Conservation (phyloP, 1,140 invertebrate species). For the Amyelois transitella region DNA sequence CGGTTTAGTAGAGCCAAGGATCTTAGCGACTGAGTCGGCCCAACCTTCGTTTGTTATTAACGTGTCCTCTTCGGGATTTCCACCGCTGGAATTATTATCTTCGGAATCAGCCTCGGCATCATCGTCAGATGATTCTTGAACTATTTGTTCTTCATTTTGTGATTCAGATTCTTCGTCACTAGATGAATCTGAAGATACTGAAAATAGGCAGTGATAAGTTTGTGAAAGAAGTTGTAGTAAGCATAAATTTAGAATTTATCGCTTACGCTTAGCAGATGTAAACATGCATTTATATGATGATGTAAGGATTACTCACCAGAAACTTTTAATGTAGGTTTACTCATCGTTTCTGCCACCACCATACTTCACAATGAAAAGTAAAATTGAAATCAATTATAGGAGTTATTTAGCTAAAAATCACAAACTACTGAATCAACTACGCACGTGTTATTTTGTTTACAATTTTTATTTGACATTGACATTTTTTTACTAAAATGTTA, state of each 20-base stretch:
- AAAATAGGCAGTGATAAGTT: slow-evolving; percentile 12
- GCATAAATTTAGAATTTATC: too few relatives aligned
- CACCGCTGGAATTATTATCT: slow-evolving; percentile 16
- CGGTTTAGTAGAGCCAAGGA: slow-evolving; percentile 83
- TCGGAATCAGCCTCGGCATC: slow-evolving; percentile 15
- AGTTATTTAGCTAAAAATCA: too few relatives aligned
- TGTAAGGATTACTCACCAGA: slow-evolving; percentile 36
- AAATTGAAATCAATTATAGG: background rate
- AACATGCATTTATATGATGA: too few relatives aligned
- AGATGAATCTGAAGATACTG: slow-evolving; percentile 47
- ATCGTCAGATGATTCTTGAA: background rate
- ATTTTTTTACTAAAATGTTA: too few relatives aligned
- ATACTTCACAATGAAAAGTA: slow-evolving; percentile 15
- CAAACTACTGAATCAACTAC: too few relatives aligned
- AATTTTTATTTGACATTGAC: too few relatives aligned
- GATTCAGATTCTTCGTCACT: slow-evolving; percentile 35
- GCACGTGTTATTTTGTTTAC: too few relatives aligned
- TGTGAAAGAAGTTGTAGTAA: too few relatives aligned
- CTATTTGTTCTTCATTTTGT: slow-evolving; percentile 34
- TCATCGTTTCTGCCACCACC: slow-evolving; percentile 42
- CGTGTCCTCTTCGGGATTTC: slow-evolving; percentile 15
- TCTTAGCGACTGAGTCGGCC: slow-evolving; percentile 84
- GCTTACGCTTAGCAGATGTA: too few relatives aligned
- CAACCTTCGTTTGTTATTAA: slow-evolving; percentile 74
- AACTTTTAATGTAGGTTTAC: slow-evolving; percentile 46